These are phyloP conservation scores for Falco cherrug DNA, from an alignment of 2,797 vertebrate species.

Conservation along the genomic window DNA sequence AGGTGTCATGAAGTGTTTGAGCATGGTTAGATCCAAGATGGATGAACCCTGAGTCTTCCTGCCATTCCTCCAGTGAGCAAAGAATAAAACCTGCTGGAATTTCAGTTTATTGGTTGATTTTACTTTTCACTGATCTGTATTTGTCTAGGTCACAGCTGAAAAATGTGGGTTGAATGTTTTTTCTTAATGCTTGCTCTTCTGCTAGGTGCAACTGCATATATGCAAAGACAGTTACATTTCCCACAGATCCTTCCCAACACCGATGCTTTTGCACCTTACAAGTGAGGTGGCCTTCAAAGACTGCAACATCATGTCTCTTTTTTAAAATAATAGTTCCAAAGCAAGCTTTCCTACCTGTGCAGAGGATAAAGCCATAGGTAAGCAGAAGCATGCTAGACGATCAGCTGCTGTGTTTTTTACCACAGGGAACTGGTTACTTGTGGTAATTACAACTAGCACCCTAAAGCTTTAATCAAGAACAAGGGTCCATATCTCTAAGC, in stretches of 20 bases:
- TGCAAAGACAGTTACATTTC: not conserved
- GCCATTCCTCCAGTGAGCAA: not conserved
- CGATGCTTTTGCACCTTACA: not conserved
- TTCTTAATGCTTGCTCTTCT: not conserved
- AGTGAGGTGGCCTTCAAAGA: not conserved
- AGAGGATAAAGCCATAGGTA: not conserved
- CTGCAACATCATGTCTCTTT: not conserved
- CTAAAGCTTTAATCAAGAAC: not conserved
- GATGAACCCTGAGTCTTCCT: not conserved
- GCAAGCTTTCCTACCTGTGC: not conserved
- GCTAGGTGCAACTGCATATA: accelerated
- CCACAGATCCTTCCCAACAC: not conserved
- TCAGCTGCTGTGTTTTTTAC: not conserved
- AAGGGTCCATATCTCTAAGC: not conserved
- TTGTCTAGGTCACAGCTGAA: not conserved
- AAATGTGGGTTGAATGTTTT: not conserved
- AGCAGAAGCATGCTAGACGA: not conserved
- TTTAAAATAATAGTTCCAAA: not conserved
- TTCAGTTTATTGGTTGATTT: not conserved
- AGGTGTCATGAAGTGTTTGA: not conserved
- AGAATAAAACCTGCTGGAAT: not conserved
- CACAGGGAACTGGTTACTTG: not conserved
- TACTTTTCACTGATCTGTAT: not conserved
- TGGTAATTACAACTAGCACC: not conserved
- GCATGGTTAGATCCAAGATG: not conserved